A percentile compares a stretch with the other conserved stretches of the same genome.
Evolutionary conservation across 2,797 vertebrate genomes (phyloP).

Genomic region (Esox lucius): DNA sequence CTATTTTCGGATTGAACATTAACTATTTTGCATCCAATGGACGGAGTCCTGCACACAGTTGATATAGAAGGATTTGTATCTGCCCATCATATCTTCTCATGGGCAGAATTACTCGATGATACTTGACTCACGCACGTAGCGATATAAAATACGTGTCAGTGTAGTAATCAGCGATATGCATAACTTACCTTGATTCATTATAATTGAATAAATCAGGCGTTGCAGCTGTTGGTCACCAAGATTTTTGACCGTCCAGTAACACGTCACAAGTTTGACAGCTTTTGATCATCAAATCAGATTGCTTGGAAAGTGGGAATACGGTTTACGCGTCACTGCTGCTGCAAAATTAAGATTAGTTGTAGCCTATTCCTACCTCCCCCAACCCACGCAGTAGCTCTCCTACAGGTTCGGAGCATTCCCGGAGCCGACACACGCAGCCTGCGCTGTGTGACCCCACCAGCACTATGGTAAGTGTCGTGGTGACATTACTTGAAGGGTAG

Average conservation of each 20-base stretch:
- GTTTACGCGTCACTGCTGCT: slow-evolving; percentile 57
- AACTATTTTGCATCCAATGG: slow-evolving; percentile 25
- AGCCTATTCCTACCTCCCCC: slow-evolving; percentile 55
- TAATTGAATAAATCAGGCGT: background rate
- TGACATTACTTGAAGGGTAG: slow-evolving; percentile 3
- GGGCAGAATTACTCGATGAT: background rate
- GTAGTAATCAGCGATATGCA: background rate
- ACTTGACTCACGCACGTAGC: background rate
- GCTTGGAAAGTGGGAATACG: slow-evolving; percentile 59
- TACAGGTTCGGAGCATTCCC: slow-evolving; percentile 71
- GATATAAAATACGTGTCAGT: background rate
- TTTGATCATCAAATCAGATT: slow-evolving; percentile 76
- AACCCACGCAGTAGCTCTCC: slow-evolving; percentile 56
- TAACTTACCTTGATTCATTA: background rate
- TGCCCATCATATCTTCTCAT: background rate
- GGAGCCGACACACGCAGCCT: slow-evolving; percentile 55
- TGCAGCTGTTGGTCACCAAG: slow-evolving; percentile 52
- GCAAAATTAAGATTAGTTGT: slow-evolving; percentile 63
- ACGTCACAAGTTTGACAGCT: slow-evolving; percentile 80
- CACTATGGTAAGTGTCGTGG: slow-evolving; percentile 78
- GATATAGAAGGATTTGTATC: background rate
- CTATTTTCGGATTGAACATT: slow-evolving; percentile 46
- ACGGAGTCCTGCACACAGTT: background rate
- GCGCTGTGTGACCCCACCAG: slow-evolving; percentile 51
- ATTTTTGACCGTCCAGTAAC: slow-evolving; percentile 43